Conservation (phyloP, 2,797 vertebrate genomes). For the Poeciliopsis infans region DNA sequence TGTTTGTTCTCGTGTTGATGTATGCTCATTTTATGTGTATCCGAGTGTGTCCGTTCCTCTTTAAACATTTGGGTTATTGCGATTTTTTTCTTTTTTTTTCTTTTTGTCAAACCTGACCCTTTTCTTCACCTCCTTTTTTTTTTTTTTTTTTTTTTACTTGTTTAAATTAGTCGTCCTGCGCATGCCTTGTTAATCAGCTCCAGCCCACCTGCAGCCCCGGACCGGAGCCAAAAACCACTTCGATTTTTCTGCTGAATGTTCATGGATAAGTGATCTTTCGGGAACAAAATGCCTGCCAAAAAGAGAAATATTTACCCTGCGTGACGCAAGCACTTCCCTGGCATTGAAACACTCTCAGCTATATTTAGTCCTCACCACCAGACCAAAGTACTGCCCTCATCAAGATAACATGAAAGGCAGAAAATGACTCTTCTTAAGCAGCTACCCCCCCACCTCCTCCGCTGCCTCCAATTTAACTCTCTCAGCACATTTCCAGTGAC, state of each 20-base stretch:
- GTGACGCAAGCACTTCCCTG: conserved; percentile 71
- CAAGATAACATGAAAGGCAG: conserved; percentile 61
- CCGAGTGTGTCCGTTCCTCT: conserved; percentile 21
- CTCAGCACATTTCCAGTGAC: conserved; percentile 39
- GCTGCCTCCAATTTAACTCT: conserved; percentile 22
- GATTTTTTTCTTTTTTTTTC: conserved; percentile 18
- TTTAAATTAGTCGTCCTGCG: conserved; percentile 22
- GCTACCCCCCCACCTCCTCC: not conserved
- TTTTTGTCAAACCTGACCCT: conserved; percentile 7
- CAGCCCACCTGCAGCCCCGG: conserved; percentile 39
- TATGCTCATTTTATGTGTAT: conserved; percentile 19
- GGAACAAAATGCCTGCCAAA: conserved; percentile 58
- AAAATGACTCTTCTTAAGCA: conserved; percentile 43
- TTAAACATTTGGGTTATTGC: conserved; percentile 42
- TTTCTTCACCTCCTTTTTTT: conserved; percentile 5
- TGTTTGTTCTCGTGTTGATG: conserved; percentile 31
- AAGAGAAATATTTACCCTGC: conserved; percentile 74
- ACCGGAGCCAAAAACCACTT: conserved; percentile 41
- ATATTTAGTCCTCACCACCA: conserved; percentile 72
- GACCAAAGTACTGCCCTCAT: conserved; percentile 64
- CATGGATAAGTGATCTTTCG: conserved; percentile 44
- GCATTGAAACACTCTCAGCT: conserved; percentile 64
- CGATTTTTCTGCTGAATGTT: conserved; percentile 69
- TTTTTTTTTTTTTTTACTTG: no score
- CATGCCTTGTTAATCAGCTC: conserved; percentile 27